These are phyloP conservation scores for Chironomus tepperi DNA, from an alignment of 1,140 invertebrate genomes.

Conservation along the genomic window DNA sequence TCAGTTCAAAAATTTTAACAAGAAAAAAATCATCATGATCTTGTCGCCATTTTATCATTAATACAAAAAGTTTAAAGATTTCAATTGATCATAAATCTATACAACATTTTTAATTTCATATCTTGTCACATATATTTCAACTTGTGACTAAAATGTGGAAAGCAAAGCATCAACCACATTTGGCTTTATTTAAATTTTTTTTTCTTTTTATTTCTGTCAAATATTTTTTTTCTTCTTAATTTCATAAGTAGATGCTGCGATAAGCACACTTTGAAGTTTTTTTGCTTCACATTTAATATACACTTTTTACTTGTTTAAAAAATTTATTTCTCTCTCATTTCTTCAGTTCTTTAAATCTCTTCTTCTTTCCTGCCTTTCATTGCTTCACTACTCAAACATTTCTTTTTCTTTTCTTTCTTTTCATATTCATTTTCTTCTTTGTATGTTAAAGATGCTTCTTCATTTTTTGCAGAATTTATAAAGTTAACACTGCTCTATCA, in stretches of 20 bases:
- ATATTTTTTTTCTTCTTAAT: neutral
- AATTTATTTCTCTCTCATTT: neutral
- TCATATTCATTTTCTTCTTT: too few species aligned
- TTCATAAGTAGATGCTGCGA: constrained; percentile 12
- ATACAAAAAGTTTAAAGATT: too few species aligned
- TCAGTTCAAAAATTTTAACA: too few species aligned
- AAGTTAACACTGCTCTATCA: neutral
- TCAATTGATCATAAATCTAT: too few species aligned
- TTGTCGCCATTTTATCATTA: constrained; percentile 10
- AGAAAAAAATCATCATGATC: neutral
- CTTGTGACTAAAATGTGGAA: neutral
- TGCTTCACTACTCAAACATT: too few species aligned
- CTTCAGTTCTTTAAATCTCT: neutral
- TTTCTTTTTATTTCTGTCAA: neutral
- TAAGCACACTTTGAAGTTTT: neutral
- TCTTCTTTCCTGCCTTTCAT: neutral
- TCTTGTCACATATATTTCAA: neutral
- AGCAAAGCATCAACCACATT: neutral
- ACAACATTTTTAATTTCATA: neutral
- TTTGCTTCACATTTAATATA: constrained; percentile 13
- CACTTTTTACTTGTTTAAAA: neutral
- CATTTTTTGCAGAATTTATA: too few species aligned
- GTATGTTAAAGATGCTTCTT: too few species aligned
- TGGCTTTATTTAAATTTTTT: neutral
- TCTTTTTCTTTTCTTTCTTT: too few species aligned